These are phyloP conservation scores for Ericerus pela DNA, from an alignment of 1,140 invertebrate species.

Conservation along the genomic window DNA sequence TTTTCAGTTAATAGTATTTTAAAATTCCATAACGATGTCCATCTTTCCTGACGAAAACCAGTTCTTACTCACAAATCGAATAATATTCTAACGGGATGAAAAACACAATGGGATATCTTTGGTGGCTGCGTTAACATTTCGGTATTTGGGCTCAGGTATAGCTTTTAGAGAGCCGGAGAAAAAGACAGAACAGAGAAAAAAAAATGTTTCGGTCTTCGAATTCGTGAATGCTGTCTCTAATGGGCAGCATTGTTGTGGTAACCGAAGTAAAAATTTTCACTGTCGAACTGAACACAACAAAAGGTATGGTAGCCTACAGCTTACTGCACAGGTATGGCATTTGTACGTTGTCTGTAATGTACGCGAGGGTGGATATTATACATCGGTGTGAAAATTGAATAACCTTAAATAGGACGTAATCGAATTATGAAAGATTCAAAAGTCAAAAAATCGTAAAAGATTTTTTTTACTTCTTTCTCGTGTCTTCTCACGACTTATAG, in stretches of 20 bases:
- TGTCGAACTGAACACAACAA: slow-evolving; percentile 1
- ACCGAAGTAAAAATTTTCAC: neutral
- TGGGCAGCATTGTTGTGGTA: slow-evolving; percentile 7
- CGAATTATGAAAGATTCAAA: neutral
- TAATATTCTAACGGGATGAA: slow-evolving; percentile 11
- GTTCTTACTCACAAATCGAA: slow-evolving; percentile 5
- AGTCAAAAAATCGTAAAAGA: neutral
- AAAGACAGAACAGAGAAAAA: too few relatives aligned
- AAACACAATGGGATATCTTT: slow-evolving; percentile 9
- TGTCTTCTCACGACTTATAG: too few relatives aligned
- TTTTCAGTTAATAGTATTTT: slow-evolving; percentile 10
- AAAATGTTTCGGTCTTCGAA: neutral
- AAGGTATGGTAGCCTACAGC: neutral
- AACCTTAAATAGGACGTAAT: neutral
- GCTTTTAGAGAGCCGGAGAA: too few relatives aligned
- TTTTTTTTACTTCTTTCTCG: too few relatives aligned
- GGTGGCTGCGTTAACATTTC: slow-evolving; percentile 5
- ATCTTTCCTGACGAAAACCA: slow-evolving; percentile 9
- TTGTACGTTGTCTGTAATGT: too few relatives aligned
- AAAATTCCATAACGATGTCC: slow-evolving; percentile 12
- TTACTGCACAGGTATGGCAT: too few relatives aligned
- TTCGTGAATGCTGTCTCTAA: neutral
- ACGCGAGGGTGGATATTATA: slow-evolving; percentile 6
- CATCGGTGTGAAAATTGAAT: slow-evolving; percentile 5
- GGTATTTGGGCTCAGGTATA: slow-evolving; percentile 6